These are phyloP conservation scores for Caiman crocodilus DNA, from an alignment of 2,797 vertebrate species.

Conservation along the genomic window DNA sequence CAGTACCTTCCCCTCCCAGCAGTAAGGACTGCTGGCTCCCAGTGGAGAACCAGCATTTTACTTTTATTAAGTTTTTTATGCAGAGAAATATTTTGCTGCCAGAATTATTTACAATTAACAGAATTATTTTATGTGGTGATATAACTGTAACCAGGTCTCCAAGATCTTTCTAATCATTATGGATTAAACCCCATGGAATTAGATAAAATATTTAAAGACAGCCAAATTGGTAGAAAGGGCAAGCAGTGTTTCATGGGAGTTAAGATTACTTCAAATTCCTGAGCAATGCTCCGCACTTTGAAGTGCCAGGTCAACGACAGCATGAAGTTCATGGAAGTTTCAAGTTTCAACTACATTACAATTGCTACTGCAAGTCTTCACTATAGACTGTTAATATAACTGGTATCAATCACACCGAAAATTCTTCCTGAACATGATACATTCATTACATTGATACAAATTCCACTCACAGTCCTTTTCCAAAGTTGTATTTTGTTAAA, in stretches of 20 bases:
- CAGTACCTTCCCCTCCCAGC: too few species aligned
- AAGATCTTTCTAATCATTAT: background rate
- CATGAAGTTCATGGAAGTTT: background rate
- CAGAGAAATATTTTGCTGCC: background rate
- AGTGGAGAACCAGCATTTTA: too few species aligned
- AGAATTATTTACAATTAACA: background rate
- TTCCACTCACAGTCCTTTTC: background rate
- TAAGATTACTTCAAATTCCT: background rate
- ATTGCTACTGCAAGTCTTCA: background rate
- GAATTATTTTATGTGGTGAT: accelerated
- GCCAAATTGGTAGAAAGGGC: background rate
- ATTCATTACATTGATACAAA: background rate
- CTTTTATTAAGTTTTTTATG: background rate
- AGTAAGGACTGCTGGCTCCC: too few species aligned
- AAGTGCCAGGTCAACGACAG: background rate
- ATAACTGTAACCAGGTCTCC: background rate
- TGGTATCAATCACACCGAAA: accelerated
- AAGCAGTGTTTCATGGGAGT: background rate
- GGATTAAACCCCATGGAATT: background rate
- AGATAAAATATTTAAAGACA: background rate
- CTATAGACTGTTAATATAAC: accelerated
- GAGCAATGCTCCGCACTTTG: background rate
- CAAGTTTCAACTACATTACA: accelerated
- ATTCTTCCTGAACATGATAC: background rate
- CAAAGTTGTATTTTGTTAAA: background rate